Base-by-base conservation (phyloP, 1,140 invertebrate species). In the Limonius californicus region DNA sequence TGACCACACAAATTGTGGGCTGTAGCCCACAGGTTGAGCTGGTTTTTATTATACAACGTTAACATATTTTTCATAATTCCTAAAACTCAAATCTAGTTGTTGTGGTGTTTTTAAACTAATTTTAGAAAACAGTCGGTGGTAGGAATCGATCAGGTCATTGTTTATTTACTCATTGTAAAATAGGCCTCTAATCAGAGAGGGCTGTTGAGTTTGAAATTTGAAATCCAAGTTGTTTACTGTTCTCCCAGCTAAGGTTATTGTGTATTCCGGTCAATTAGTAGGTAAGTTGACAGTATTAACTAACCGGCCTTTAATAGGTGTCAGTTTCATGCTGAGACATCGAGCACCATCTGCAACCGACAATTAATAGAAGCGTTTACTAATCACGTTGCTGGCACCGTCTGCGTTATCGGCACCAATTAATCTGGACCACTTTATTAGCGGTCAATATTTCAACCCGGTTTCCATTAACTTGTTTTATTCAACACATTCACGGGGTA, bases 301-400 rank as follows among this genome's bases (percentile, higher is more conserved):
- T 50, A 50, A 19, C 45, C 45, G 14, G 8, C 2, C 15, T 18
- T 50, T 50, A 50, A 50, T 50, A 50, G 45, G 45, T 50, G 45
- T 50, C 45, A 50, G 9, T 50, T 12, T 8, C 45, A 50, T 18
- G 16, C 20, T 50, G 45, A 50, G 45, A 50, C 18, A 50, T 50
- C 20, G 45, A 50, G 45, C 45, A 50, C 45, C 45, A 50, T 50
- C 45, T 50, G 45, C 45, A 50, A 50, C 20, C 16, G 45, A 50
- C 45, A 50, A 50, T 50, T 50, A 50, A 50, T 50, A 50, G 45
- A 50, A 50, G 45, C 45, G 45, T 18, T 50, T 50, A 50, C 45
- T 50, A 50, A 50, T 50, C 45, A 50, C 45, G 45, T 50, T 50
- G 45, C 45, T 50, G 45, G 45, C 45, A 50, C 45, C 45, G 45